A percentile compares a stretch with the other conserved stretches of the same genome.
phyloP scores from a whole-genome alignment of 2,113 vertebrate species.

The Hassar affinis region DNA sequence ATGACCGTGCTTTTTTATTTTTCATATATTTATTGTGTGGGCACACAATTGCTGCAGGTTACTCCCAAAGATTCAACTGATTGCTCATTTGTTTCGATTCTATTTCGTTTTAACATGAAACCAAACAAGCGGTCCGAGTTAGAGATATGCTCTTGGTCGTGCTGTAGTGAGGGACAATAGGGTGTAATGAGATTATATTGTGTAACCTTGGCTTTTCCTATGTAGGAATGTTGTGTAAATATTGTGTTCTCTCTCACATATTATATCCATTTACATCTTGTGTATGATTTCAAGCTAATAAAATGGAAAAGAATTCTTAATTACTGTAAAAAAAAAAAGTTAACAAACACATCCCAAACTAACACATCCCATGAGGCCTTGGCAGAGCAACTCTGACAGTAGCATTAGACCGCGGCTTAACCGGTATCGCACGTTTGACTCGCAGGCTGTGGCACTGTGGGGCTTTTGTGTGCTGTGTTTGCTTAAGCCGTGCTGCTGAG shows the following conservation, averaged over 20 bases:
- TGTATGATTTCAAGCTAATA: not conserved
- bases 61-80: constrained; percentile 41
- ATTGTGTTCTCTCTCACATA: not conserved
- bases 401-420: not conserved
- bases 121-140: constrained; percentile 20
- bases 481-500: constrained; percentile 30
- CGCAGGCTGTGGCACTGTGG: constrained; percentile 32
- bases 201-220: not conserved
- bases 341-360: not conserved
- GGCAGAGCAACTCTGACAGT: constrained; percentile 5
- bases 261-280: not conserved
- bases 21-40: constrained; percentile 51
- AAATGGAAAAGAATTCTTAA: not conserved
- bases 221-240: not conserved
- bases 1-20: constrained; percentile 49
- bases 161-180: not conserved
- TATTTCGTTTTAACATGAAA: constrained; percentile 30
- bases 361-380: constrained; percentile 18
- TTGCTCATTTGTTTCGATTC: constrained; percentile 39
- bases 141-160: constrained; percentile 21
- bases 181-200: constrained; percentile 8
- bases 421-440: constrained; percentile 4
- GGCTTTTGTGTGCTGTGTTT: constrained; percentile 45
- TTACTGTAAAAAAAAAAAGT: not conserved
- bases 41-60: constrained; percentile 43